Evolutionary conservation across 2,888 invertebrate species (phyloP), one percentile per base, ranked within the genome.

Genomic region (Calameuta pallipes): DNA sequence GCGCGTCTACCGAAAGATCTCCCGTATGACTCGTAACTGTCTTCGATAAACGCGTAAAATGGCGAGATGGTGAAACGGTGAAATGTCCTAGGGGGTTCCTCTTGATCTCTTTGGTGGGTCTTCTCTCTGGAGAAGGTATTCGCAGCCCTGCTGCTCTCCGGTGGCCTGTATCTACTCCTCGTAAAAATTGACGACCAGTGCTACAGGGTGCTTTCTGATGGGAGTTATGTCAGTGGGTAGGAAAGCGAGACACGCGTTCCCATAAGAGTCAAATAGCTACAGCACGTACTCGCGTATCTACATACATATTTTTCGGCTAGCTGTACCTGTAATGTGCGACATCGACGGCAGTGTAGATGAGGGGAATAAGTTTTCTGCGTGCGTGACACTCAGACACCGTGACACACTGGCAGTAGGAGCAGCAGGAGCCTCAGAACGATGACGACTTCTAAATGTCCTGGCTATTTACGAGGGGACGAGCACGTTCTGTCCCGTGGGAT

Each of bases 141-240:
- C 71, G 31, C 71, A 33, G 31, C 31, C 71, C 3, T 15, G 31
- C 71, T 33, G 31, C 71, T 33, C 71, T 13, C 15, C 15, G 71
- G 71, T 31, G 33, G 31, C 31, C 70, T 33, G 71, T 78, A 78
- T 78, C 78, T 78, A 31, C 71, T 75, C 76, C 78, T 78, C 78
- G 73, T 78, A 78, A 78, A 78, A 78, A 78, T 78, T 78, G 78
- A 78, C 78, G 78, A 78, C 74, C n/a, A 34, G 30, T 33, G 36
- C 74, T 30, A 35, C 36, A 74, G 34, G 74, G 13, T n/a, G 35
- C 31, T 34, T 71, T 34, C 31, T 71, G 31, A 33, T 34, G 33
- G 31, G 31, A 71, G 31, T 34, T 33, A 71, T 34, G 71, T 71
- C 71, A 34, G 31, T 34, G 71, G 31, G 15, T 31, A 15, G 71